Evolutionary conservation across 1,140 invertebrate genomes (phyloP).

Genomic region (Temnothorax nylanderi): DNA sequence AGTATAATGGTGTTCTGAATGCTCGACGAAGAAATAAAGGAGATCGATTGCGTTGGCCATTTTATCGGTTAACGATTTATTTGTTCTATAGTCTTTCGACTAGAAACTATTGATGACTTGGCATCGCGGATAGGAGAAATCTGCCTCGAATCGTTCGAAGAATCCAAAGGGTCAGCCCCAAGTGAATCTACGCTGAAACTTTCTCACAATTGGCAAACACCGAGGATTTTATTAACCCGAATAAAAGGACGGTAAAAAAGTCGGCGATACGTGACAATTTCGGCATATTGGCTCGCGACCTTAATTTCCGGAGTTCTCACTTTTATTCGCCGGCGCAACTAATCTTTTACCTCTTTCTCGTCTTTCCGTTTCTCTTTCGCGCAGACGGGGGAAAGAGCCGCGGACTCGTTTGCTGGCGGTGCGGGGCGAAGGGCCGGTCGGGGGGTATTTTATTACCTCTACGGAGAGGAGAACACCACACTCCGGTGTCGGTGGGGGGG

Average conservation of each 20-base stretch:
- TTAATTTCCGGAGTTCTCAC: constrained; percentile 68
- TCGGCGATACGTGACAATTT: constrained; percentile 52
- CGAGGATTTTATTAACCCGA: constrained; percentile 59
- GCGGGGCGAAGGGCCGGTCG: not conserved
- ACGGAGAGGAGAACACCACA: constrained; percentile 22
- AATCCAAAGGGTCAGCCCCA: not conserved
- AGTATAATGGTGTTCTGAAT: not conserved
- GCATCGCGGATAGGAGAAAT: not conserved
- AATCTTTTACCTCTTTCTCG: constrained; percentile 26
- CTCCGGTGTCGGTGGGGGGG: constrained; percentile 18
- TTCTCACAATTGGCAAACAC: constrained; percentile 1
- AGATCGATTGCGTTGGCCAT: constrained; percentile 18
- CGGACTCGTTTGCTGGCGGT: not conserved
- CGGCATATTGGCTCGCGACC: constrained; percentile 55
- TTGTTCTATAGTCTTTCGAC: constrained; percentile 15
- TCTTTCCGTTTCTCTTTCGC: constrained; percentile 13
- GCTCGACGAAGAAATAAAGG: not conserved
- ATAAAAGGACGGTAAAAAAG: constrained; percentile 27
- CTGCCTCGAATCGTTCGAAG: not conserved
- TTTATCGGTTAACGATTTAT: constrained; percentile 38
- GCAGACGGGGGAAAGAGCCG: constrained; percentile 38
- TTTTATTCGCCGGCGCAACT: constrained; percentile 40
- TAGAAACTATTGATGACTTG: constrained; percentile 10
- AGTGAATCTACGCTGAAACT: not conserved
- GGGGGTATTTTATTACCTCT: constrained; percentile 67